Evolutionary conservation across 2,797 vertebrate species (phyloP), one percentile per base, ranked within the genome.

Genomic region (Trachurus trachurus): DNA sequence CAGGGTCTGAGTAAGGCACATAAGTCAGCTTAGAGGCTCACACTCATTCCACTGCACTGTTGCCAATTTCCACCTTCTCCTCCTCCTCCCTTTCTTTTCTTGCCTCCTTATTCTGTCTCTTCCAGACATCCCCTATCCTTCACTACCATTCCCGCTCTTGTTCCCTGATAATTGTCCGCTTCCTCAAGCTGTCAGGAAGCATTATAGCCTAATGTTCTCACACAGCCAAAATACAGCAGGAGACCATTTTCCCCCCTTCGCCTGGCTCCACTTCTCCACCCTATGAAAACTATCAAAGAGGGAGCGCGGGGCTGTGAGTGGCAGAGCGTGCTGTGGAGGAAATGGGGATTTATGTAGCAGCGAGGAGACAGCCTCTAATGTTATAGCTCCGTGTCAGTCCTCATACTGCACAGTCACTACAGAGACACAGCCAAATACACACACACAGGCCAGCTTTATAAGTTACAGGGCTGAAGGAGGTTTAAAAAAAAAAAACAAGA

Each of bases 261-360:
- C 59, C 74, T 15, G 44, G 21, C 76, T 57, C 66, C 80, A 80
- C 54, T 34, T 74, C 58, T 67, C 74, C 82, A 37, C 66, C 66
- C 78, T 74, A 81, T 81, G 72, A 91, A 88, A 92, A 90, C 88
- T 76, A 86, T 88, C 83, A 86, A 87, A 86, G 74, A 70, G 78
- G 65, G 65, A 73, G 78, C 5, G 17, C 76, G 17, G 81, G 81
- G 82, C 66, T 67, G 58, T 88, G 92, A 91, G 84, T 91, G 89
- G 85, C 89, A 90, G 90, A 85, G 83, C 90, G 76, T 87, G 88
- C 89, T 88, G 85, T 66, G 90, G 87, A 87, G 88, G 91, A 93
- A 93, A 93, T 90, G 71, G 82, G 89, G 91, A 92, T 94, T 91
- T 92, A 89, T 89, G 86, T 88, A 80, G 85, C 85, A 78, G 79